phyloP scores from a whole-genome alignment of 2,113 vertebrate genomes.

The Rhizomys pruinosus region DNA sequence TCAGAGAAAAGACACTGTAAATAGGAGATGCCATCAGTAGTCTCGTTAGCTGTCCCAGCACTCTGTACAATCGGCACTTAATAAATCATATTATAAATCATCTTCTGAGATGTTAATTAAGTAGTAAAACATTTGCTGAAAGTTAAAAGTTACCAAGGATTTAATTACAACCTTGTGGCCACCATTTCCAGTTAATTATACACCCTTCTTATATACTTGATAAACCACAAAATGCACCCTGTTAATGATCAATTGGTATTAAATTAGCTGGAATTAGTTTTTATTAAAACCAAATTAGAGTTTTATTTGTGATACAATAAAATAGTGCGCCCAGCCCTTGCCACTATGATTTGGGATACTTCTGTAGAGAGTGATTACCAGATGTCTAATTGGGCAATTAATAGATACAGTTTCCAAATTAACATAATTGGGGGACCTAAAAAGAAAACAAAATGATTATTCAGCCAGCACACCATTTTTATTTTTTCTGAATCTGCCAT shows the following conservation, averaged over 20 bases:
- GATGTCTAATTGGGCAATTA: conserved; percentile 73
- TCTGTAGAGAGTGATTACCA: conserved; percentile 66
- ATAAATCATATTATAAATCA: conserved; percentile 79
- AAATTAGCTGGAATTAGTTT: conserved; percentile 87
- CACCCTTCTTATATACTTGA: conserved; percentile 84
- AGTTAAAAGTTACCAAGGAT: conserved; percentile 84
- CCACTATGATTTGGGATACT: conserved; percentile 70
- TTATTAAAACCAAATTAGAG: conserved; percentile 86
- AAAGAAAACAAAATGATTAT: conserved; percentile 77
- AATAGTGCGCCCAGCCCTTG: conserved; percentile 65
- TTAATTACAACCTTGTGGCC: conserved; percentile 85
- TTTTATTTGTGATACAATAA: conserved; percentile 78
- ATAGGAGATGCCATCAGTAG: conserved; percentile 71
- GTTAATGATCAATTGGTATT: conserved; percentile 86
- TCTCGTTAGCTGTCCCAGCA: conserved; percentile 80
- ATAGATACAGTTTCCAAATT: conserved; percentile 65
- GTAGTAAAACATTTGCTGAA: conserved; percentile 84
- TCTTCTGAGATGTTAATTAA: conserved; percentile 86
- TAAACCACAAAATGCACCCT: conserved; percentile 84
- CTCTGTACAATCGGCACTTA: conserved; percentile 77
- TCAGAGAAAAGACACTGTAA: conserved; percentile 63
- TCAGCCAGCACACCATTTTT: conserved; percentile 66
- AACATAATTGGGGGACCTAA: conserved; percentile 67
- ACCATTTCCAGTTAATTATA: conserved; percentile 86
- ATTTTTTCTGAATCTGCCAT: conserved; percentile 50